These are phyloP conservation scores for Teleogryllus oceanicus DNA, from an alignment of 2,888 invertebrate species.

Conservation along the genomic window DNA sequence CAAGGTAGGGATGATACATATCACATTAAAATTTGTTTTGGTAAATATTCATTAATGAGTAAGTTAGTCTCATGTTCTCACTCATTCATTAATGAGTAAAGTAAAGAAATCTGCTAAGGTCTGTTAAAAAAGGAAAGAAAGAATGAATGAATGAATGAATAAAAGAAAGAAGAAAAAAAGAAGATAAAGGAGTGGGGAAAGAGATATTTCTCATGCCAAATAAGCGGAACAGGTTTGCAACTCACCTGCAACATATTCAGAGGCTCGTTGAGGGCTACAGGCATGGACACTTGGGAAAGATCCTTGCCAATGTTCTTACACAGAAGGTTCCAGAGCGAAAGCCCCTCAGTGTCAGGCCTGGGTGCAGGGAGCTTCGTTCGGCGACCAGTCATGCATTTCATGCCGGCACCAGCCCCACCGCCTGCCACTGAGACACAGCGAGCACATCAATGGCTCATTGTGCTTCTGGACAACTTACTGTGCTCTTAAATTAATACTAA, in stretches of 20 bases:
- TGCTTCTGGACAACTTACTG: constrained; percentile 11
- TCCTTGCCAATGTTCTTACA: constrained; percentile 83
- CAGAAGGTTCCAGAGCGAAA: constrained; percentile 74
- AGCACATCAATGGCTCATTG: background rate
- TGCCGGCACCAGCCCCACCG: constrained; percentile 24
- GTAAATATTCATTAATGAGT: background rate
- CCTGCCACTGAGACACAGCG: constrained; percentile 25
- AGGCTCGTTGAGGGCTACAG: constrained; percentile 80
- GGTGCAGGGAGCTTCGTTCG: constrained; percentile 67
- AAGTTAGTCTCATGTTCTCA: too few species aligned
- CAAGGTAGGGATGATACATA: too few species aligned
- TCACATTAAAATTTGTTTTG: background rate
- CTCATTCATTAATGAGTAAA: background rate
- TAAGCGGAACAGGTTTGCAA: background rate
- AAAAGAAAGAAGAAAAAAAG: too few species aligned
- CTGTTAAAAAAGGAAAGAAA: background rate
- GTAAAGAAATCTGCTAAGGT: background rate
- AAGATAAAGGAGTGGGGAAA: too few species aligned
- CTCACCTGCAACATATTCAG: constrained; percentile 71
- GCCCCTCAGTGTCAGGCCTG: constrained; percentile 69
- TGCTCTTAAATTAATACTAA: background rate
- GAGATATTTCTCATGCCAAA: too few species aligned
- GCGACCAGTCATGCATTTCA: constrained; percentile 50
- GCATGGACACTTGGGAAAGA: constrained; percentile 80
- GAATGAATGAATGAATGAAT: too few species aligned